Evolutionary conservation across 2,888 invertebrate species (phyloP).

Genomic region (Camponotus fellah): DNA sequence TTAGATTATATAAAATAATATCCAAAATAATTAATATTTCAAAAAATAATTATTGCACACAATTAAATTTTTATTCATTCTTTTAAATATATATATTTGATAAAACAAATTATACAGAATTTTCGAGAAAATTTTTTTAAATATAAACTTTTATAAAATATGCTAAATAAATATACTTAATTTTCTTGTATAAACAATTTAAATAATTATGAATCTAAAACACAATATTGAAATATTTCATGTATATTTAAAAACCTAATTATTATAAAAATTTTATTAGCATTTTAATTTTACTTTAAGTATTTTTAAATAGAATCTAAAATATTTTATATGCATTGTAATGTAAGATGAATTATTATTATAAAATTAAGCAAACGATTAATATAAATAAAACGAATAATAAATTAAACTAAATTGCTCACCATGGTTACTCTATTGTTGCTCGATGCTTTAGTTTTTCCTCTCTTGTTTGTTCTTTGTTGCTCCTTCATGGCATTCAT

Average conservation of each 20-base stretch:
- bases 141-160: not conserved
- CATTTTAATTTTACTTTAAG: not conserved
- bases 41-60: conserved; percentile 5
- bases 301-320: not conserved
- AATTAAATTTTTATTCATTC: not conserved
- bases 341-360: not conserved
- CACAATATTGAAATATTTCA: not conserved
- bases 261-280: not conserved
- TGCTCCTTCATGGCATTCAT: not conserved
- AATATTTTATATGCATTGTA: not conserved
- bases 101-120: not conserved
- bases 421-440: not conserved
- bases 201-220: conserved; percentile 6
- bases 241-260: not conserved
- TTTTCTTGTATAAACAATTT: not conserved
- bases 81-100: not conserved
- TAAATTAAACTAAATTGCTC: conserved; percentile 1
- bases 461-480: not conserved
- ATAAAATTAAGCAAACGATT: not conserved
- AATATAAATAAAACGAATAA: not conserved
- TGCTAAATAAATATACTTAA: not conserved
- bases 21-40: conserved; percentile 1
- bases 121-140: not conserved
- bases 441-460: not conserved
- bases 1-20: conserved; percentile 1